Percentiles rank a stretch among this genome's conserved stretches.
phyloP scores from a whole-genome alignment of 2,888 invertebrate genomes.

The Aphidius colemani region DNA sequence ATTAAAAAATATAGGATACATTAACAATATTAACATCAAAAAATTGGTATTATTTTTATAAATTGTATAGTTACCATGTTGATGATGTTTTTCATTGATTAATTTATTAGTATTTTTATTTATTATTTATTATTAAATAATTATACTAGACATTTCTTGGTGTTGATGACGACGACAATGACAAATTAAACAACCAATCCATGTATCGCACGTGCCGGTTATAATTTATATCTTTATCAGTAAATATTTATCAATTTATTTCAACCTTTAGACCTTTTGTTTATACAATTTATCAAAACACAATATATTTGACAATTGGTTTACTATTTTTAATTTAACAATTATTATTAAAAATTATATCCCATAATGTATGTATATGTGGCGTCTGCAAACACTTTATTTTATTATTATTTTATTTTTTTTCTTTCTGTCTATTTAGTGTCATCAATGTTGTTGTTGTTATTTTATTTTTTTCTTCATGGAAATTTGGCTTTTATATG shows the following conservation, averaged over 20 bases:
- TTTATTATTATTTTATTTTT: too few species aligned
- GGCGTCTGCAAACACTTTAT: too few species aligned
- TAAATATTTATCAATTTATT: not conserved
- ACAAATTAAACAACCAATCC: constrained; percentile 40
- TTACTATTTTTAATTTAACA: too few species aligned
- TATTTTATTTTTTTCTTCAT: too few species aligned
- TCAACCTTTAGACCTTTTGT: too few species aligned
- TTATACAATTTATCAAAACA: too few species aligned
- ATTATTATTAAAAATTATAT: too few species aligned
- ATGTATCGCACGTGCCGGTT: constrained; percentile 42
- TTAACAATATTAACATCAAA: not conserved
- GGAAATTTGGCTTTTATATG: too few species aligned
- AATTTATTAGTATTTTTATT: not conserved
- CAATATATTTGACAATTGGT: too few species aligned
- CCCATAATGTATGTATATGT: too few species aligned
- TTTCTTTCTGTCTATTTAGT: too few species aligned
- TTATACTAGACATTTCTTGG: not conserved
- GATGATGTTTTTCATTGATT: not conserved
- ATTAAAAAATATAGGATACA: not conserved
- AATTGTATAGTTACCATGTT: not conserved
- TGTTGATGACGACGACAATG: not conserved
- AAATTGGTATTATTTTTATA: not conserved
- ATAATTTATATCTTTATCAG: not conserved
- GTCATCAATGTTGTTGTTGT: too few species aligned
- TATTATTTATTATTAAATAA: not conserved